A percentile compares a stretch with the other conserved stretches of the same genome.
Evolutionary conservation across 2,888 invertebrate species (phyloP).

Genomic region (Eupithecia pulchellata): DNA sequence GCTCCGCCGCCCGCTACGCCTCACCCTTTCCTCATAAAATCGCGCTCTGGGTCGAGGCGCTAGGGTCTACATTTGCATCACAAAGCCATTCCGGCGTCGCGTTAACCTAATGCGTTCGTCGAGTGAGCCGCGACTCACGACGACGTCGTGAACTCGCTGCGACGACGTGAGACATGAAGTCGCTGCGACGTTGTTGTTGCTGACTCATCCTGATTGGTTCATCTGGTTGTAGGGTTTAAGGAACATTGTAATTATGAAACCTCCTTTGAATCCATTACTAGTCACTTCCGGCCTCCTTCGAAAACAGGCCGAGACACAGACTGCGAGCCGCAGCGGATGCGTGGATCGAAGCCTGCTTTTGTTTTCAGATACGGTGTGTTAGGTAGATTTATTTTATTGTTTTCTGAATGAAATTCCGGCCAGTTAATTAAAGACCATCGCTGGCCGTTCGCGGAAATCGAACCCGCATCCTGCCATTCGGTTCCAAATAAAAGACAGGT

Average conservation of each 20-base stretch:
- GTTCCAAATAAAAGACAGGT: not conserved
- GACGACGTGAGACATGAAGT: conserved; percentile 6
- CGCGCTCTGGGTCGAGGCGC: conserved; percentile 14
- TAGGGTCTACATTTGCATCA: conserved; percentile 44
- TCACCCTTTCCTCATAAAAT: not conserved
- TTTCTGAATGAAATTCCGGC: not conserved
- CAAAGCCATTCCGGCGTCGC: conserved; percentile 44
- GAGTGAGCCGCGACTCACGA: conserved; percentile 29
- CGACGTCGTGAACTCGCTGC: conserved; percentile 20
- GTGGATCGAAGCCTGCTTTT: not conserved
- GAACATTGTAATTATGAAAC: not conserved
- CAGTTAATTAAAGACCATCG: conserved; percentile 3
- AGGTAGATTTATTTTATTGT: not conserved
- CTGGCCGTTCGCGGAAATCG: not conserved
- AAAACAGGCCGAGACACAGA: not conserved
- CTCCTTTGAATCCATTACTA: not conserved
- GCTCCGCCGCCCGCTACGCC: not conserved
- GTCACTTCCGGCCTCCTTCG: not conserved
- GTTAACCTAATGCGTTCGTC: conserved; percentile 37
- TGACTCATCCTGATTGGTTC: conserved; percentile 32
- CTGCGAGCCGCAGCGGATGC: not conserved
- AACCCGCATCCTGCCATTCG: conserved; percentile 3
- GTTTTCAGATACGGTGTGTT: not conserved
- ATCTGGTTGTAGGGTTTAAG: not conserved
- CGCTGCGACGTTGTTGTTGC: conserved; percentile 24